Base-by-base conservation (phyloP, 2,888 invertebrate species). In the Elegia similella region DNA sequence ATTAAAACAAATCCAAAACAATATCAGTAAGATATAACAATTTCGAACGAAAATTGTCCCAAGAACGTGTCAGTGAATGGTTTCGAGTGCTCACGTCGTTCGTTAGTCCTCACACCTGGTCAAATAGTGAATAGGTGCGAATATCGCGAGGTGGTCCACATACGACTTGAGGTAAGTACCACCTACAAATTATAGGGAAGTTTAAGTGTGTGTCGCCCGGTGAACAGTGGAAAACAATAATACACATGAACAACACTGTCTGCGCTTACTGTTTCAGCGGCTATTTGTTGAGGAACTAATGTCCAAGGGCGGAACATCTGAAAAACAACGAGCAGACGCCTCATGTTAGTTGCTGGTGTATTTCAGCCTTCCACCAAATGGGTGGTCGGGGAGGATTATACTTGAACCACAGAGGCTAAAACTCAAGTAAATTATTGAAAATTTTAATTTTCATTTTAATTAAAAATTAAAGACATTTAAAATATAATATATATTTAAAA, bases 261-360 rank as follows among this genome's bases (percentile, higher is more conserved):
- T 82, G 86, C 86, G 88, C 90, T 91, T 91, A 91, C 90, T 84
- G 89, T 90, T 85, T 89, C 90, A 84, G 80, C 88, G 83, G 86
- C 81, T 78, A 83, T 83, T 85, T 86, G 88, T 79, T 81, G 90
- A 83, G 87, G 86, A 86, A 90, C 80, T 86, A 91, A 90, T 74
- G 87, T 88, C 90, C 90, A 91, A 80, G 88, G 89, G 78, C 86
- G 87, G 84, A 90, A 87, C 79, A 91, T 91, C 90, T 91, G 90
- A 89, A 91, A 88, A 89, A 88, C 72, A 89, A 89, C 71, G 89
- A 91, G 86, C 85, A 88, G 86, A 88, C 82, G 78, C 72, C 77
- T 78, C 77, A 82, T 73, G 75, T 90, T 88, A 89, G 82, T 86
- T 78, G 82, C 84, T 81, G 84, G 83, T 78, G 78, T 76, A 78